A percentile compares a stretch with the other conserved stretches of the same genome.
phyloP scores from a whole-genome alignment of 2,113 vertebrate genomes.

The Chrysemys picta region DNA sequence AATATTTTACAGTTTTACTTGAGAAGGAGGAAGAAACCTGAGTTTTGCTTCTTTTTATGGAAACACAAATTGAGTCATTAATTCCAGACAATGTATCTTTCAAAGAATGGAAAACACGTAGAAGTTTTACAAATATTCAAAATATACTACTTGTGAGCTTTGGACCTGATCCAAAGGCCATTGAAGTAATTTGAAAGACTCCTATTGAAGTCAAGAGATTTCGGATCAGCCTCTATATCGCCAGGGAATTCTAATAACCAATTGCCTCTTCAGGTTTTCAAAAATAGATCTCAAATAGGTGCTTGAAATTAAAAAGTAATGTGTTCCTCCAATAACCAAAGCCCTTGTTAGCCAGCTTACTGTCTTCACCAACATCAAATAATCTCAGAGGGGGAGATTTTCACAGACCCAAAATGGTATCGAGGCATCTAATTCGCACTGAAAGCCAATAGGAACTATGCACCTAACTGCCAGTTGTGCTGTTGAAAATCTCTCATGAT shows the following conservation, averaged over 20 bases:
- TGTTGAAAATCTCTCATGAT: not conserved
- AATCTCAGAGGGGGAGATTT: not conserved
- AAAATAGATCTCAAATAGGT: not conserved
- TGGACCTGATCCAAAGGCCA: not conserved
- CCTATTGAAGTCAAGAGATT: not conserved
- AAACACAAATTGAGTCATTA: not conserved
- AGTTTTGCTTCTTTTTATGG: not conserved
- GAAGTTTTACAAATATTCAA: not conserved
- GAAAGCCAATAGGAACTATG: not conserved
- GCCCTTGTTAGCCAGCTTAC: not conserved
- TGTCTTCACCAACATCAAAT: not conserved
- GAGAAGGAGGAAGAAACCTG: not conserved
- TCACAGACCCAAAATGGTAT: not conserved
- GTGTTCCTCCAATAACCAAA: accelerated
- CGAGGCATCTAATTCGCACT: not conserved
- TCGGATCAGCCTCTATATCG: not conserved
- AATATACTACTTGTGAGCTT: not conserved
- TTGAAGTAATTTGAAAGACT: not conserved
- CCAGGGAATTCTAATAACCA: not conserved
- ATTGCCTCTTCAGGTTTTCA: not conserved
- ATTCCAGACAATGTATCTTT: not conserved
- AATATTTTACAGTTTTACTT: not conserved
- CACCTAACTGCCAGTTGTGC: not conserved
- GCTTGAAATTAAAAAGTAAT: not conserved
- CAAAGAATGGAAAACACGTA: not conserved